Conservation (phyloP, 2,113 vertebrate species). For the Dromaius novaehollandiae region DNA sequence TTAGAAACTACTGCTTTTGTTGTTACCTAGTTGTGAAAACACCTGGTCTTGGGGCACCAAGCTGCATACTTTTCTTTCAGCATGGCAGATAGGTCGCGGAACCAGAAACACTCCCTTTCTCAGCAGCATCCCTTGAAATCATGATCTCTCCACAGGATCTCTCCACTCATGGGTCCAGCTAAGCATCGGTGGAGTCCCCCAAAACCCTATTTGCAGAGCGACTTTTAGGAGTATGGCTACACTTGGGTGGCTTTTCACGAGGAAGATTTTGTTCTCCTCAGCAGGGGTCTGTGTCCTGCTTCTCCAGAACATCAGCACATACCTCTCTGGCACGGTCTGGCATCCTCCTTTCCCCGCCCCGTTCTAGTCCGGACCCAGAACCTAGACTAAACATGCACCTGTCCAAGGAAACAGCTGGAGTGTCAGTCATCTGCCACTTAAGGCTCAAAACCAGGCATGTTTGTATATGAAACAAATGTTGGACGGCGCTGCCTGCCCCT, state of each 20-base stretch:
- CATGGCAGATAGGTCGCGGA: neutral
- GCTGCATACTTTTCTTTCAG: neutral
- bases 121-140: neutral
- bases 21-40: neutral
- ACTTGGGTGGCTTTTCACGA: neutral
- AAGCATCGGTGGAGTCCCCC: neutral
- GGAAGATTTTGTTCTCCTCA: neutral
- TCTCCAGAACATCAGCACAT: neutral
- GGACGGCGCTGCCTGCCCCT: neutral
- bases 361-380: accelerated
- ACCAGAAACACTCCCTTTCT: neutral
- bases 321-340: neutral
- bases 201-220: neutral
- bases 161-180: neutral
- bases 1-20: neutral
- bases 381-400: neutral
- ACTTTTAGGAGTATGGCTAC: neutral
- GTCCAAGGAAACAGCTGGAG: neutral
- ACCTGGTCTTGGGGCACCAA: neutral
- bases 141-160: neutral
- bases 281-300: neutral
- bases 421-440: neutral
- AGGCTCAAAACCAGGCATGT: neutral
- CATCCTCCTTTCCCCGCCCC: neutral
- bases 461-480: neutral